phyloP scores from a whole-genome alignment of 2,888 invertebrate genomes.

The Acanthoscelides obtectus region DNA sequence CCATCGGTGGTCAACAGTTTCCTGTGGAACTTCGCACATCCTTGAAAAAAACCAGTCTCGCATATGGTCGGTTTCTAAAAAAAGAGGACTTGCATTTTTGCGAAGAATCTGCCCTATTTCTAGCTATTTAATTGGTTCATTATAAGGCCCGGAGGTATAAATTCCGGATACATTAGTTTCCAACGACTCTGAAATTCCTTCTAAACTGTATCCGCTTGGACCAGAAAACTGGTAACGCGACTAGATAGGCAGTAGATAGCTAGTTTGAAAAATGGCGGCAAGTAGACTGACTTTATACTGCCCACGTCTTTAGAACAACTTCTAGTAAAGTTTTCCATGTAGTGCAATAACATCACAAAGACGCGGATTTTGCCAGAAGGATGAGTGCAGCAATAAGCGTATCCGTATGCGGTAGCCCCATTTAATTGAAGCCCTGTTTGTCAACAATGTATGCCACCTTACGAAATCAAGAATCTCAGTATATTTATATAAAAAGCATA shows the following conservation, averaged over 20 bases:
- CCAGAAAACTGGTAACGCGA: conserved; percentile 11
- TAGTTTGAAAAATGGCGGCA: no score
- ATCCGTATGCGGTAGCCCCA: no score
- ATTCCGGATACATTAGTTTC: conserved; percentile 29
- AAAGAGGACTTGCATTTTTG: background rate
- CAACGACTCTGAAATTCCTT: conserved; percentile 31
- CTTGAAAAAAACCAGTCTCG: background rate
- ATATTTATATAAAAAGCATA: no score
- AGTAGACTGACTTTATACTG: no score
- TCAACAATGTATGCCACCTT: no score
- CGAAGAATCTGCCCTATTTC: background rate
- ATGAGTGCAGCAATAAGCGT: no score
- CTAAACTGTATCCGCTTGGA: conserved; percentile 24
- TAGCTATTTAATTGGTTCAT: background rate
- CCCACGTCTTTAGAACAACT: no score
- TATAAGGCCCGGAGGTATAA: conserved; percentile 1
- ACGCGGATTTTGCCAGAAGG: no score
- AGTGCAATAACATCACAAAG: no score
- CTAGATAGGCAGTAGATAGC: background rate
- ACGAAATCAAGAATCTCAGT: no score
- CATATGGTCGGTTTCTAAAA: background rate
- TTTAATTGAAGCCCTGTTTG: no score
- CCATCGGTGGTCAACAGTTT: background rate
- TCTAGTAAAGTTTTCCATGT: no score
- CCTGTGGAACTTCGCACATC: background rate